These are phyloP conservation scores for Ophthalmolycus amberensis DNA, from an alignment of 2,113 vertebrate genomes.

Conservation along the genomic window DNA sequence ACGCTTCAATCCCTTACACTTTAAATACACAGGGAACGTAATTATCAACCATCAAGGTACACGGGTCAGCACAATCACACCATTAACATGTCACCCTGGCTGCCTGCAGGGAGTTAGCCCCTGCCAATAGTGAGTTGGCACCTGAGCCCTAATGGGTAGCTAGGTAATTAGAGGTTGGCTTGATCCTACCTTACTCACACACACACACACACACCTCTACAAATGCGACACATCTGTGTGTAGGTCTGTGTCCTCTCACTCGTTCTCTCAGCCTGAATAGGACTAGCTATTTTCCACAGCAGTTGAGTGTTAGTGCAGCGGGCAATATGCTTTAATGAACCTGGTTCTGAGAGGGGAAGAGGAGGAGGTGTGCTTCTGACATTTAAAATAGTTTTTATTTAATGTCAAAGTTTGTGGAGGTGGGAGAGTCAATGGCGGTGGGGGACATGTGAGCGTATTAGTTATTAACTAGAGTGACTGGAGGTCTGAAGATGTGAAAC, in stretches of 20 bases:
- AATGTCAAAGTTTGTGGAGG: conserved; percentile 30
- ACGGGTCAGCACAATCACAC: conserved; percentile 73
- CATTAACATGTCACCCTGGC: conserved; percentile 73
- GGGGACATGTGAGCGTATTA: neutral
- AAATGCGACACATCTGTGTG: conserved; percentile 23
- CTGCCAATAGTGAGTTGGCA: conserved; percentile 70
- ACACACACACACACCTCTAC: conserved; percentile 12
- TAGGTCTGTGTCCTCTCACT: conserved; percentile 12
- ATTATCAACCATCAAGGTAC: conserved; percentile 72
- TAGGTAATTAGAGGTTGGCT: conserved; percentile 72
- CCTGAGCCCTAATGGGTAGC: conserved; percentile 73
- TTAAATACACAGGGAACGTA: conserved; percentile 72
- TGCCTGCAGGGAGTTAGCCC: conserved; percentile 64
- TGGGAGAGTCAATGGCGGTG: neutral
- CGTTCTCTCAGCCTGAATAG: conserved; percentile 17
- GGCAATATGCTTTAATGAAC: conserved; percentile 47
- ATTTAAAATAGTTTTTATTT: conserved; percentile 43
- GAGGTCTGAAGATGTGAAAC: neutral
- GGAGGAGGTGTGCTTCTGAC: neutral
- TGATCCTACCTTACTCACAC: conserved; percentile 40
- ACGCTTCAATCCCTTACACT: conserved; percentile 63
- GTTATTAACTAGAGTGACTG: conserved; percentile 34
- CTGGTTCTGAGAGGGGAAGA: conserved; percentile 5
- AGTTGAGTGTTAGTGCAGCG: conserved; percentile 30
- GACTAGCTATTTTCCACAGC: conserved; percentile 46